These are phyloP conservation scores for Rhingia campestris DNA, from an alignment of 2,888 invertebrate genomes.

Conservation along the genomic window DNA sequence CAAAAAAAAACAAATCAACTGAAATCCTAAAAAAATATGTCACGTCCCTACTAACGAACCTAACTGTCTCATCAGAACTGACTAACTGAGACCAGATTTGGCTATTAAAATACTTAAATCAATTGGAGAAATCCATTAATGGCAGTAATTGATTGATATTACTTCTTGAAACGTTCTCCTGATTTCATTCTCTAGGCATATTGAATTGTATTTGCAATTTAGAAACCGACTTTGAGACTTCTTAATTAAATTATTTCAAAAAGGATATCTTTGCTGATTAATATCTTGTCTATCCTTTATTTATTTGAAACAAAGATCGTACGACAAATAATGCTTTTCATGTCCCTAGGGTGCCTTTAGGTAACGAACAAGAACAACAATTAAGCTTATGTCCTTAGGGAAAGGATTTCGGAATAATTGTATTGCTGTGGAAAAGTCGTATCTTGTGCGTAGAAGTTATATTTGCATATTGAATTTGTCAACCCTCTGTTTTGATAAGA, in stretches of 20 bases:
- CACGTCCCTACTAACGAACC: neutral
- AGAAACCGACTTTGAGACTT: conserved; percentile 56
- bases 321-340: conserved; percentile 65
- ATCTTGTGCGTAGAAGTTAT: conserved; percentile 64
- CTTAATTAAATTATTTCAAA: conserved; percentile 74
- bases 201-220: conserved; percentile 57
- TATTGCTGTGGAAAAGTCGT: conserved; percentile 66
- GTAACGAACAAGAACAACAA: conserved; percentile 74
- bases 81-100: neutral
- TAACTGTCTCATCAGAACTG: neutral
- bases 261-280: conserved; percentile 71
- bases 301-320: conserved; percentile 70
- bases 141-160: conserved; percentile 68
- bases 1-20: too few species aligned
- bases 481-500: conserved; percentile 69
- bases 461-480: conserved; percentile 74
- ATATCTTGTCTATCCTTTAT: conserved; percentile 71
- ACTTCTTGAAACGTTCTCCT: conserved; percentile 52
- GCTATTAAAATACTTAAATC: conserved; percentile 4
- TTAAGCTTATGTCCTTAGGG: conserved; percentile 72
- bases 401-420: conserved; percentile 70
- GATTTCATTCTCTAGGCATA: conserved; percentile 55
- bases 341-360: conserved; percentile 65
- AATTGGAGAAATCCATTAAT: conserved; percentile 54
- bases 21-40: neutral